These are phyloP conservation scores for Mactromeris polynyma DNA, from an alignment of 2,888 invertebrate genomes.

Conservation along the genomic window DNA sequence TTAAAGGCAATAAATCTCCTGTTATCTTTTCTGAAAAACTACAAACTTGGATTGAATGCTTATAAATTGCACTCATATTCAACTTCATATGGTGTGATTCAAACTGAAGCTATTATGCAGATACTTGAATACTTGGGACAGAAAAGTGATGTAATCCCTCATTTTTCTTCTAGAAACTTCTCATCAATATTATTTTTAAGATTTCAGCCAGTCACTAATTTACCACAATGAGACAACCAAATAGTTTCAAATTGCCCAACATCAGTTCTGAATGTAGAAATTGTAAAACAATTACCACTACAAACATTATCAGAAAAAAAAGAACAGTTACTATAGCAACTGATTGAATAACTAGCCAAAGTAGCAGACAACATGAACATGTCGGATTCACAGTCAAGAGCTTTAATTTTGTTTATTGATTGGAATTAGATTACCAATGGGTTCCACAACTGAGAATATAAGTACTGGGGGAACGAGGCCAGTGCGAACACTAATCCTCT, in stretches of 20 bases:
- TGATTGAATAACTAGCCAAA: background rate
- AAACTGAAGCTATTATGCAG: background rate
- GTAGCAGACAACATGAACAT: conserved; percentile 2
- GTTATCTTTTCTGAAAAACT: background rate
- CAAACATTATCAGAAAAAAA: conserved; percentile 6
- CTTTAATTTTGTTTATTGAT: conserved; percentile 3
- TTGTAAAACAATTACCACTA: conserved; percentile 20
- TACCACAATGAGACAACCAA: background rate
- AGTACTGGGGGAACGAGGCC: background rate
- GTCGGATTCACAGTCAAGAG: conserved; percentile 5
- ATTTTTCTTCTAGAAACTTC: background rate
- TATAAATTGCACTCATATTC: background rate
- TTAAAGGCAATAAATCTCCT: background rate
- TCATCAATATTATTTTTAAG: background rate
- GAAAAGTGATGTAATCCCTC: background rate
- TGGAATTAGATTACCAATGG: conserved; percentile 2
- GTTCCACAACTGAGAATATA: background rate
- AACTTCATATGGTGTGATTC: background rate
- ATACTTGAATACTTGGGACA: background rate
- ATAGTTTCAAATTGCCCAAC: background rate
- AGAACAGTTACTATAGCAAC: conserved; percentile 17
- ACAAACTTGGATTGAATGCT: background rate
- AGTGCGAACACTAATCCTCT: too few species aligned
- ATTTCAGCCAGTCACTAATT: background rate
- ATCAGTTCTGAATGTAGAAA: background rate